A percentile compares a stretch with the other conserved stretches of the same genome.
Conservation (phyloP, 1,140 invertebrate genomes). For the Habropoda laboriosa region DNA sequence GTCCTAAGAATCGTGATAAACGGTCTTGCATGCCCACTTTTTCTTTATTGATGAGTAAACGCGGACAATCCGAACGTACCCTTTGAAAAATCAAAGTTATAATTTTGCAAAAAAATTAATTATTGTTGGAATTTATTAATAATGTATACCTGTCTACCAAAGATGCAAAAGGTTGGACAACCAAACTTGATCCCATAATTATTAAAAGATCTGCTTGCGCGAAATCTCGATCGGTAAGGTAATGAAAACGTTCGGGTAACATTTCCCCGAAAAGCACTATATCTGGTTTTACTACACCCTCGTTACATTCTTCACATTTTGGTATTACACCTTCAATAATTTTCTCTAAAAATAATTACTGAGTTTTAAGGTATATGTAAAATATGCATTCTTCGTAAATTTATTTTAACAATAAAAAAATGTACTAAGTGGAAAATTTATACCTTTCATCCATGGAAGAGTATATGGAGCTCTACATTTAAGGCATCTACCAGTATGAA, state of each 20-base stretch:
- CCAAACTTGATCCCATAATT: constrained; percentile 96
- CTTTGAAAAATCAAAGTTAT: constrained; percentile 78
- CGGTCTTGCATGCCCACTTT: constrained; percentile 85
- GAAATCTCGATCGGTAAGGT: constrained; percentile 88
- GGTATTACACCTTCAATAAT: constrained; percentile 89
- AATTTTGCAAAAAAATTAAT: too few species aligned
- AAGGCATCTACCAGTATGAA: constrained; percentile 93
- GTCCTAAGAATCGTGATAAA: constrained; percentile 82
- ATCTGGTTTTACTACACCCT: constrained; percentile 94
- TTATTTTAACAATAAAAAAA: not conserved
- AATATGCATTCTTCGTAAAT: not conserved
- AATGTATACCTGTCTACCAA: constrained; percentile 88
- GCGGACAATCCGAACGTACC: constrained; percentile 87
- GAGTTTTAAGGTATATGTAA: not conserved
- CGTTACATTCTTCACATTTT: constrained; percentile 87
- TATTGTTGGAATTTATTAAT: constrained; percentile 28
- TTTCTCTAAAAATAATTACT: constrained; percentile 82
- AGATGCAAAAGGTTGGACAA: constrained; percentile 97
- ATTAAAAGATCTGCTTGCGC: constrained; percentile 94
- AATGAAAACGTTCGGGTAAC: constrained; percentile 90
- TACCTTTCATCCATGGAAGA: constrained; percentile 92
- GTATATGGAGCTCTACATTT: constrained; percentile 88
- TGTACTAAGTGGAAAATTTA: constrained; percentile 26
- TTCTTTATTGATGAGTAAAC: constrained; percentile 93
- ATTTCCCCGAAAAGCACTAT: constrained; percentile 97